Conservation (phyloP, 2,888 invertebrate species). For the Galerucella calmariensis region DNA sequence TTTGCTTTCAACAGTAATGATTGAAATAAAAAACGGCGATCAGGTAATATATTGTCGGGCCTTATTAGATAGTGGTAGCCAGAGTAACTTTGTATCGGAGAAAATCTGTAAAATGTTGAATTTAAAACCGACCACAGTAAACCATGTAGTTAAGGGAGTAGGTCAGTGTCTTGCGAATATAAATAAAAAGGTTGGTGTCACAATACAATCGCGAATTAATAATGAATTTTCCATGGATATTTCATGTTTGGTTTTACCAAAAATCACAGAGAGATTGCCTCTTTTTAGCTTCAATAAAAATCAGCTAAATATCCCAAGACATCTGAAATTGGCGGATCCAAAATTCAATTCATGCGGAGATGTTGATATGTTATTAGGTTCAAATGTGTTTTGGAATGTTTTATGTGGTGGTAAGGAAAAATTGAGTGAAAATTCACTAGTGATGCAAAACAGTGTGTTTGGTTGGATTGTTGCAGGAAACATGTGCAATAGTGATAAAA, state of each 20-base stretch:
- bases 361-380: conserved; percentile 32
- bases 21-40: no score
- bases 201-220: conserved; percentile 5
- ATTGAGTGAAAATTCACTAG: conserved; percentile 15
- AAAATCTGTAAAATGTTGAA: no score
- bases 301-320: no score
- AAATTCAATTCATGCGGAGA: conserved; percentile 14
- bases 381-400: conserved; percentile 30
- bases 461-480: conserved; percentile 29
- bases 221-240: background rate
- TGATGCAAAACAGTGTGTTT: conserved; percentile 25
- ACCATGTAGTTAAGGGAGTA: no score
- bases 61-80: no score
- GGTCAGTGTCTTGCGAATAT: no score
- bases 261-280: background rate
- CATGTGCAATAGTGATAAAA: background rate
- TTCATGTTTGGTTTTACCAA: conserved; percentile 7
- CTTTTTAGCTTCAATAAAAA: background rate
- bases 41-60: no score
- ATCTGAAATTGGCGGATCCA: conserved; percentile 21
- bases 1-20: no score
- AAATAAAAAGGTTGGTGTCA: background rate
- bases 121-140: no score
- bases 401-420: conserved; percentile 10
- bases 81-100: no score